Base-by-base conservation (phyloP, 2,797 vertebrate species). In the Cynodonichthys magdalenae region DNA sequence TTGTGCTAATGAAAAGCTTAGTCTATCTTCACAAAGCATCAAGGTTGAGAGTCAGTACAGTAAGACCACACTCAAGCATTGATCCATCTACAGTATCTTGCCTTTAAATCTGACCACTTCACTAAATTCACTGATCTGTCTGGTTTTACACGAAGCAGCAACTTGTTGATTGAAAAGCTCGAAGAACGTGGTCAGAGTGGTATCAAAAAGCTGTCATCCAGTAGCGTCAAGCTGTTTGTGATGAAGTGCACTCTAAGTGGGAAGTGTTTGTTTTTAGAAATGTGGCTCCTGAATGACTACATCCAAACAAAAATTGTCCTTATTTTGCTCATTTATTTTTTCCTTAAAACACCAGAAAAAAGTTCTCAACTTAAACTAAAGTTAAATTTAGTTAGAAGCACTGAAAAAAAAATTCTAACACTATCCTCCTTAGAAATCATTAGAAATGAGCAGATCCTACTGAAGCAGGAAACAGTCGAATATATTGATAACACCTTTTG, bases 401-500 rank as follows among this genome's bases (percentile, higher is more conserved):
- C 20, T 44, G 6, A 12, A 56, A 54, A 50, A 42, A 18, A 9
- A 15, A 24, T 31, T 42, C 12, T 9, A 24, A 12, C 39, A n/a
- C 34, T 56, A 15, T n/a, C 11, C 41, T n/a, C 17, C 17, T 55
- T 57, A 57, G 17, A 46, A 29, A 29, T 45, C 41, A 29, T 29
- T 45, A 57, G 34, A 44, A 29, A 3, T 9, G 41, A 57, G 54
- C 20, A 45, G 28, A 57, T 29, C 24, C 44, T 0, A 29, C 41
- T 29, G 42, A 29, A 45, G 24, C 42, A 45, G 24, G 7, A 45
- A 57, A 57, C 11, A 10, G 41, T 29, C 55, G 24, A 14, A 12
- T 45, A 17, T 46, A 41, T 57, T 19, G 55, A 57, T 57, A 45
- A 45, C 24, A 18, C 42, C 14, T 44, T 42, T 56, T 56, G 54